phyloP scores from a whole-genome alignment of 2,113 vertebrate species.

The Festucalex cinctus region DNA sequence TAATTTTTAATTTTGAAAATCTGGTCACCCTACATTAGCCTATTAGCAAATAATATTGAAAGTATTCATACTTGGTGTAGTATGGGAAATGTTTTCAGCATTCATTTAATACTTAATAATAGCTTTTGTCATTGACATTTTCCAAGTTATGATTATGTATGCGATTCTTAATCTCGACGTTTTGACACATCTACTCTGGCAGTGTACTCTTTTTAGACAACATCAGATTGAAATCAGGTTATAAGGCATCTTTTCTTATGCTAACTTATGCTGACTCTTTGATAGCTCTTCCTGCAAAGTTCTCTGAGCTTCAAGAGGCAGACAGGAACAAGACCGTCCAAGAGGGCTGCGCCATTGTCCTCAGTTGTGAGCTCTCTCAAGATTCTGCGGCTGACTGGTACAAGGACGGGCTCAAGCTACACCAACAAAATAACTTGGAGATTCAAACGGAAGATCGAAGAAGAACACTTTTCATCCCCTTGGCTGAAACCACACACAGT shows the following conservation, averaged over 20 bases:
- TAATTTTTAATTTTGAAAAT: too few relatives aligned
- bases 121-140: too few relatives aligned
- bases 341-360: constrained; percentile 61
- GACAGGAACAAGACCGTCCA: constrained; percentile 55
- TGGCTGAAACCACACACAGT: constrained; percentile 57
- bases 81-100: too few relatives aligned
- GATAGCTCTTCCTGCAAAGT: constrained; percentile 65
- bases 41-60: too few relatives aligned
- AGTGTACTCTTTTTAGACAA: background rate
- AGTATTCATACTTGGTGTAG: too few relatives aligned
- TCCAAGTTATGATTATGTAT: too few relatives aligned
- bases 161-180: too few relatives aligned
- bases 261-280: background rate
- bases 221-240: background rate
- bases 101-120: too few relatives aligned
- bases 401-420: constrained; percentile 67
- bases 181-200: background rate
- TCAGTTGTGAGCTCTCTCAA: constrained; percentile 67
- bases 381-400: constrained; percentile 68
- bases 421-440: constrained; percentile 49
- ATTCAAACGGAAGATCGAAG: constrained; percentile 58
- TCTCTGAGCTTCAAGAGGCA: constrained; percentile 60
- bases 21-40: too few relatives aligned
- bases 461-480: constrained; percentile 58
- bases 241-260: background rate